phyloP scores from a whole-genome alignment of 2,113 vertebrate genomes.

The Hippolais icterina region DNA sequence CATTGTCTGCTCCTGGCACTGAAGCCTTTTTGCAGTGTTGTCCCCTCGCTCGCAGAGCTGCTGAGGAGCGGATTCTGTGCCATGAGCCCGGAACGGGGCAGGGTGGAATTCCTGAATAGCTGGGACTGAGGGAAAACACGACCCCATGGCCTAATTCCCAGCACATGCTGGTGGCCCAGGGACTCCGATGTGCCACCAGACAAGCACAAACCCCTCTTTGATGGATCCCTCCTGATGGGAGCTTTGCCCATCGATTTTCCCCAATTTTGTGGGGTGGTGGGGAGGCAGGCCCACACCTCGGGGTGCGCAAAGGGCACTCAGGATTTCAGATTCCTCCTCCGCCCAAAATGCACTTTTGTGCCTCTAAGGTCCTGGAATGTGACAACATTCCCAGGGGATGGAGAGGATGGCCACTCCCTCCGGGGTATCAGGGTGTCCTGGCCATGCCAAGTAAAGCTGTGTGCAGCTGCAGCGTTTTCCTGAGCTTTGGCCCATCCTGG shows the following conservation, averaged over 20 bases:
- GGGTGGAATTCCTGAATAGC: slow-evolving; percentile 28
- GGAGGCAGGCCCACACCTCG: neutral
- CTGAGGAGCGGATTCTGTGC: neutral
- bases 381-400: neutral
- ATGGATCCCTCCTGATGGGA: neutral
- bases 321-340: neutral
- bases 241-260: neutral
- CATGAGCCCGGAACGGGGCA: neutral
- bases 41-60: neutral
- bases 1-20: slow-evolving; percentile 45
- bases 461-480: neutral
- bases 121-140: slow-evolving; percentile 8
- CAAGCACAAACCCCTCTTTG: neutral
- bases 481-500: neutral
- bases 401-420: neutral
- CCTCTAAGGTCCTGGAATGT: neutral
- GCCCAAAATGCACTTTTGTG: neutral
- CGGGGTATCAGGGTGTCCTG: rapidly evolving
- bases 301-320: rapidly evolving
- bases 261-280: rapidly evolving
- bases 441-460: neutral
- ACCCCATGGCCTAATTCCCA: slow-evolving; percentile 24
- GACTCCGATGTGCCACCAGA: neutral
- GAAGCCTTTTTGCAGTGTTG: neutral
- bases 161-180: neutral